Evolutionary conservation across 1,140 invertebrate genomes (phyloP).

Genomic region (Phymorhynchus buccinoides): DNA sequence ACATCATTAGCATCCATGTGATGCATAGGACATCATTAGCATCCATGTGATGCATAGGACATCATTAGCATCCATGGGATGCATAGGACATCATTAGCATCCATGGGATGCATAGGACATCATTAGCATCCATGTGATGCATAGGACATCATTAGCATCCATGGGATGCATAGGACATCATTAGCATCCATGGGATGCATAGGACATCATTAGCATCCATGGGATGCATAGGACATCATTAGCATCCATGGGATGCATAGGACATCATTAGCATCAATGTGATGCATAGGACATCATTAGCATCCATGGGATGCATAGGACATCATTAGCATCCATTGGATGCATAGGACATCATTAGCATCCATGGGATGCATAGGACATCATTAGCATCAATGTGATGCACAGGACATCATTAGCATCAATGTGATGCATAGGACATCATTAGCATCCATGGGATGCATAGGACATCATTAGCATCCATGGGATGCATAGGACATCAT

Average conservation of each 20-base stretch:
- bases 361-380: too few species aligned
- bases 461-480: background rate
- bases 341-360: background rate
- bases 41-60: too few species aligned
- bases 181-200: background rate
- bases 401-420: too few species aligned
- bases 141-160: too few species aligned
- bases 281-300: background rate
- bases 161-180: background rate
- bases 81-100: background rate
- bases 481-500: background rate
- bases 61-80: background rate
- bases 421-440: slow-evolving; percentile 2
- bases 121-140: too few species aligned
- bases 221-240: background rate
- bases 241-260: background rate
- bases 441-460: background rate
- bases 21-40: too few species aligned
- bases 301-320: too few species aligned
- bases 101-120: too few species aligned
- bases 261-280: background rate
- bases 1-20: too few species aligned
- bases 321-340: background rate
- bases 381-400: too few species aligned
- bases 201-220: background rate